Evolutionary conservation across 2,797 vertebrate species (phyloP).

Genomic region (Brotula barbata): DNA sequence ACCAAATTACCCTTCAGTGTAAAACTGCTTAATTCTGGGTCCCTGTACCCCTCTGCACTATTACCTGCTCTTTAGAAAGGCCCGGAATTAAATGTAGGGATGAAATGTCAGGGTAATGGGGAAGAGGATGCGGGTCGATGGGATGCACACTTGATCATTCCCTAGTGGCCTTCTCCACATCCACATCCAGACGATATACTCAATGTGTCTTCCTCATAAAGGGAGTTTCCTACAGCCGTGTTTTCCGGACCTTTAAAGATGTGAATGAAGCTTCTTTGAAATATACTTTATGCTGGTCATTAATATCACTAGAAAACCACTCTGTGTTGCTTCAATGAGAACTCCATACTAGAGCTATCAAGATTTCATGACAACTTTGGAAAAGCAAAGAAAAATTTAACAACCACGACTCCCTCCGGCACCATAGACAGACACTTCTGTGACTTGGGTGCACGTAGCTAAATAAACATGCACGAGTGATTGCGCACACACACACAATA

Average conservation of each 20-base stretch:
- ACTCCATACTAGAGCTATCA: slow-evolving; percentile 40
- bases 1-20: slow-evolving; percentile 99
- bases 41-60: slow-evolving; percentile 95
- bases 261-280: slow-evolving; percentile 63
- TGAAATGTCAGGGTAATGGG: slow-evolving; percentile 91
- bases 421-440: slow-evolving; percentile 14
- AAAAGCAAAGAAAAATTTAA: slow-evolving; percentile 31
- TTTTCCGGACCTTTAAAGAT: slow-evolving; percentile 68
- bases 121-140: slow-evolving; percentile 85
- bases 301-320: slow-evolving; percentile 63
- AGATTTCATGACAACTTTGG: slow-evolving; percentile 47
- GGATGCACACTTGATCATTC: slow-evolving; percentile 85
- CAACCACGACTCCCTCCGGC: slow-evolving; percentile 15
- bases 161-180: slow-evolving; percentile 77
- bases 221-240: slow-evolving; percentile 55
- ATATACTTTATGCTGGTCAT: slow-evolving; percentile 57
- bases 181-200: slow-evolving; percentile 69
- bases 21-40: slow-evolving; percentile 98
- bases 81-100: slow-evolving; percentile 94
- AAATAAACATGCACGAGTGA: slow-evolving; percentile 5
- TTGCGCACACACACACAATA: not conserved
- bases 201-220: slow-evolving; percentile 75
- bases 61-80: slow-evolving; percentile 98
- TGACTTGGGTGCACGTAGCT: slow-evolving; percentile 11
- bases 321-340: slow-evolving; percentile 36